Base-by-base conservation (phyloP, 2,113 vertebrate species). In the Tupaia chinensis region DNA sequence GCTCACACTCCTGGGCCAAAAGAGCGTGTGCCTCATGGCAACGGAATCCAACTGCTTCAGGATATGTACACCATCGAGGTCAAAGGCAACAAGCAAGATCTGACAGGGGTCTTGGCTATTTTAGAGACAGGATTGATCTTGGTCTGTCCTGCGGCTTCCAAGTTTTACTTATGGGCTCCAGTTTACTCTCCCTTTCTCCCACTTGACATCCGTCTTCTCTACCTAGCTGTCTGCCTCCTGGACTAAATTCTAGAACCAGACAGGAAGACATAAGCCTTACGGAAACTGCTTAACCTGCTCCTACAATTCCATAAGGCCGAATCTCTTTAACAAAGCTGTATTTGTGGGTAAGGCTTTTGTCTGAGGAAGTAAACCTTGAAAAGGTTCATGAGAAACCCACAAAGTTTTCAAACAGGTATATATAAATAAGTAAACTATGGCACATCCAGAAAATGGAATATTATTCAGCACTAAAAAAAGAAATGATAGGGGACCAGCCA, bases 161-260 rank as follows among this genome's bases (percentile, higher is more conserved):
- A 4, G 34, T 61, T 68, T 9, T n/a, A 32, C 44, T 53, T 54
- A 32, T 22, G 17, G 61, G 20, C 68, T 87, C 20, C 60, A 78
- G 34, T 15, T 84, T 74, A 68, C 72, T 53, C 53, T 25, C 63
- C 22, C 58, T 74, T 44, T 91, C 69, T 19, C 61, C 34, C 4
- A 83, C 23, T 25, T 92, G 63, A 83, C 15, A 65, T 34, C 29
- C 29, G 70, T 93, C 58, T 73, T 89, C 72, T 84, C 56, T 60
- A 65, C 34, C 69, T 73, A 63, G 69, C 58, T 34, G 19, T 20
- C 44, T 89, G 60, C 73, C 29, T 92, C 78, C 34, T 66, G 27
- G 94, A 44, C 54, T 91, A 65, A 96, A 83, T n/a, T 87, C 87
- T 76, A 91, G 29, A 96, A 91, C 78, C 34, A 82, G 10, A 81